Conservation (phyloP, 2,113 vertebrate genomes). For the Chamaetylas fuelleborni region DNA sequence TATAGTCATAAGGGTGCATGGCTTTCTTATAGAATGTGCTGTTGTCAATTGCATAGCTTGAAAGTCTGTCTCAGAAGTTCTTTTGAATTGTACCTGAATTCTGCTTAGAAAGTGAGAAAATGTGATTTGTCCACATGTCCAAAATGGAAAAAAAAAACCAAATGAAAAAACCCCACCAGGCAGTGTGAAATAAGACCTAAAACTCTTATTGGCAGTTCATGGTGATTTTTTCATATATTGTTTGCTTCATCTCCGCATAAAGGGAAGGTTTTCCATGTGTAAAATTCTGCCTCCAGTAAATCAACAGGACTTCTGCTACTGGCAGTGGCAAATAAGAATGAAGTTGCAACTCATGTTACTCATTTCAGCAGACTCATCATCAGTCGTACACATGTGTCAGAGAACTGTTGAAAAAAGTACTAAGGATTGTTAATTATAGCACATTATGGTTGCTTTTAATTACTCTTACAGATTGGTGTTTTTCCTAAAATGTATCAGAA, state of each 20-base stretch:
- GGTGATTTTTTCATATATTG: background rate
- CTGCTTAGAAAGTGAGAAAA: background rate
- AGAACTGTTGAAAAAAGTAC: background rate
- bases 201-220: background rate
- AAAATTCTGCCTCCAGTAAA: background rate
- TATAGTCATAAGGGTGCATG: background rate
- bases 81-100: background rate
- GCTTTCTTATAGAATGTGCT: background rate
- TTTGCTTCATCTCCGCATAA: background rate
- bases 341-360: background rate
- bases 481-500: background rate
- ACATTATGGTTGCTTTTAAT: background rate
- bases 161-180: rapidly evolving
- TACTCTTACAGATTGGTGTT: background rate
- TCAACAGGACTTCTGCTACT: background rate
- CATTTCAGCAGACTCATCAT: background rate
- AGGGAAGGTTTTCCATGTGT: background rate
- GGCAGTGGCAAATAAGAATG: background rate
- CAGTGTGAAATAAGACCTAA: background rate
- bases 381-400: background rate
- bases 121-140: background rate
- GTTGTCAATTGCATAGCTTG: background rate
- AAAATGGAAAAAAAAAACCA: background rate
- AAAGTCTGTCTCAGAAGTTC: background rate
- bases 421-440: background rate